These are phyloP conservation scores for Natrix natrix DNA, from an alignment of 2,797 vertebrate species.

Conservation along the genomic window DNA sequence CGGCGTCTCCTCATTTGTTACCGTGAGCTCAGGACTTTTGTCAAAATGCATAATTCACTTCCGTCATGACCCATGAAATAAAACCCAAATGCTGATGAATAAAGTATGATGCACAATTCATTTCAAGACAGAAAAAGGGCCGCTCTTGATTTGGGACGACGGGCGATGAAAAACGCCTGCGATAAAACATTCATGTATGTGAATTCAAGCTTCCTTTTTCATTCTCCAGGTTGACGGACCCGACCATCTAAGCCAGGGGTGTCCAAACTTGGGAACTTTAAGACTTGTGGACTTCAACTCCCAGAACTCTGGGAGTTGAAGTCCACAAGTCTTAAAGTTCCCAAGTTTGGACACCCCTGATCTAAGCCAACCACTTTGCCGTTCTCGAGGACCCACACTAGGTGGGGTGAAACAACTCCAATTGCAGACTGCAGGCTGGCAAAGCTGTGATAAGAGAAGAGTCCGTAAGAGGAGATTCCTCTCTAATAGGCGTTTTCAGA, in stretches of 20 bases:
- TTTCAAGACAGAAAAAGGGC: background rate
- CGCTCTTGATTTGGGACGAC: background rate
- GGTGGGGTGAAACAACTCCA: background rate
- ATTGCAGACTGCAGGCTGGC: background rate
- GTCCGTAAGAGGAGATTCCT: background rate
- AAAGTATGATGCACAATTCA: conserved; percentile 11
- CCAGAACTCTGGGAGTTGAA: too few species aligned
- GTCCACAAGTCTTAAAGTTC: too few species aligned
- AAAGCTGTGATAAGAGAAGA: background rate
- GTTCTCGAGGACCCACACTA: background rate
- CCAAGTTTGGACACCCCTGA: too few species aligned
- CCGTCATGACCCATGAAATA: conserved; percentile 7
- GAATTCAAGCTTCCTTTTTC: background rate
- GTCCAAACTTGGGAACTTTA: too few species aligned
- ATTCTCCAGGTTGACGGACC: background rate
- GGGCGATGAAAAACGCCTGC: background rate
- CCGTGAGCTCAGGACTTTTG: background rate
- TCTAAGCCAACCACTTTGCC: background rate
- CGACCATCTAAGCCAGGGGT: background rate
- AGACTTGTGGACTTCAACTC: too few species aligned
- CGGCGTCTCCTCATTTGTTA: background rate
- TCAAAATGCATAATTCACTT: conserved; percentile 4
- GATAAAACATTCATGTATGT: conserved; percentile 3
- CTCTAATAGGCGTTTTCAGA: background rate
- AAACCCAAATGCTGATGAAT: conserved; percentile 12